Conservation (phyloP, 2,888 invertebrate genomes). For the Auanema sp. region DNA sequence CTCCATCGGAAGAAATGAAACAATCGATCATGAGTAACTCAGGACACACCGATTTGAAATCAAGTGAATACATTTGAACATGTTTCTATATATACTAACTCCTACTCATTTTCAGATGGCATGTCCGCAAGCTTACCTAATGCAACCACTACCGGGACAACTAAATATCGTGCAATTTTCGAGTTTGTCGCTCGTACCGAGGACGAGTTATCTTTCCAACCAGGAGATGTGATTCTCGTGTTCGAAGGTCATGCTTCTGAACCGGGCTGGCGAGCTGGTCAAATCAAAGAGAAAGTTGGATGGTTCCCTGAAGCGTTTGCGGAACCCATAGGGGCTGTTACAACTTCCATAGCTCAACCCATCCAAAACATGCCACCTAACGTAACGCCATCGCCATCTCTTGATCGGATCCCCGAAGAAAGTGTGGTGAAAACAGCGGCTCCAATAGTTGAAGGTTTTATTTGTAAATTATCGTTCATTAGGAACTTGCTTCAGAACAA, state of each 20-base stretch:
- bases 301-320: conserved; percentile 67
- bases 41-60: no score
- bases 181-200: conserved; percentile 87
- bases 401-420: conserved; percentile 45
- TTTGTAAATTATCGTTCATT: background rate
- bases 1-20: no score
- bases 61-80: background rate
- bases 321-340: conserved; percentile 58
- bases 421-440: conserved; percentile 13
- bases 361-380: conserved; percentile 50
- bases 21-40: no score
- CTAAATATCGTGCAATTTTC: conserved; percentile 84
- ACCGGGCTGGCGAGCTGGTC: conserved; percentile 95
- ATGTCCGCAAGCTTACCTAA: background rate
- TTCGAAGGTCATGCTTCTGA: conserved; percentile 80
- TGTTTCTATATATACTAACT: background rate
- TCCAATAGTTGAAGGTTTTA: background rate
- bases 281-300: conserved; percentile 76
- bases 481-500: conserved; percentile 4
- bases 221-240: conserved; percentile 84
- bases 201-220: conserved; percentile 66
- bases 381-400: conserved; percentile 41
- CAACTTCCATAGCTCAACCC: conserved; percentile 28
- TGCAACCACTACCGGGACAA: conserved; percentile 24
- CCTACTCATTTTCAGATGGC: background rate